Evolutionary conservation across 2,113 vertebrate species (phyloP).

Genomic region (Chaetorhynchus papuensis): DNA sequence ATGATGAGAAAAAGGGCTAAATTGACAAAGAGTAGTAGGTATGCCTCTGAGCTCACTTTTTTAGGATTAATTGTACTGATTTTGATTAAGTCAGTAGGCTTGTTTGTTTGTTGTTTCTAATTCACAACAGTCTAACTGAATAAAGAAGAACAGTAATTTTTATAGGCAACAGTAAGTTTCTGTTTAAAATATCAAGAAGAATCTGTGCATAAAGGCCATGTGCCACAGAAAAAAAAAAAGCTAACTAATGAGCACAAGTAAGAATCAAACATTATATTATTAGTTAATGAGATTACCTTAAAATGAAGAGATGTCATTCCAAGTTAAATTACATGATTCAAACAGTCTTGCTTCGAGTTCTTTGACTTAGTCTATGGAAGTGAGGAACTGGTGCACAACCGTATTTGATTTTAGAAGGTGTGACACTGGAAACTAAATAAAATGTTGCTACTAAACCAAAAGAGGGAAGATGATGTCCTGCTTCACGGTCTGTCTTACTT

Average conservation of each 20-base stretch:
- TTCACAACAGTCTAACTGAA: not conserved
- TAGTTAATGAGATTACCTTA: not conserved
- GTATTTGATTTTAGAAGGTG: not conserved
- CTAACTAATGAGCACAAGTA: not conserved
- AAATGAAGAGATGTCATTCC: not conserved
- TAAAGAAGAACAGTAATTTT: not conserved
- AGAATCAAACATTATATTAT: not conserved
- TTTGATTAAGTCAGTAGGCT: not conserved
- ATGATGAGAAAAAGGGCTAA: not conserved
- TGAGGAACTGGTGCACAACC: not conserved
- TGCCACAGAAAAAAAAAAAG: not conserved
- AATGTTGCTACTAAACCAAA: not conserved
- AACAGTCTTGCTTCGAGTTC: not conserved
- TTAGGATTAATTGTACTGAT: not conserved
- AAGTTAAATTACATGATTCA: not conserved
- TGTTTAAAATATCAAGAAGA: not conserved
- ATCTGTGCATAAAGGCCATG: not conserved
- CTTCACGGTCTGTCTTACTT: not conserved
- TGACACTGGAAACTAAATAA: not conserved
- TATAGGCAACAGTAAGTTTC: not conserved
- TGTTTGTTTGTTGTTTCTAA: not conserved
- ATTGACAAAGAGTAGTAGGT: not conserved
- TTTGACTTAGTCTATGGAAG: not conserved
- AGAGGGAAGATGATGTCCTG: accelerated
- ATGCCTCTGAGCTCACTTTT: not conserved